These are phyloP conservation scores for Antennarius striatus DNA, from an alignment of 2,113 vertebrate genomes.

Conservation along the genomic window DNA sequence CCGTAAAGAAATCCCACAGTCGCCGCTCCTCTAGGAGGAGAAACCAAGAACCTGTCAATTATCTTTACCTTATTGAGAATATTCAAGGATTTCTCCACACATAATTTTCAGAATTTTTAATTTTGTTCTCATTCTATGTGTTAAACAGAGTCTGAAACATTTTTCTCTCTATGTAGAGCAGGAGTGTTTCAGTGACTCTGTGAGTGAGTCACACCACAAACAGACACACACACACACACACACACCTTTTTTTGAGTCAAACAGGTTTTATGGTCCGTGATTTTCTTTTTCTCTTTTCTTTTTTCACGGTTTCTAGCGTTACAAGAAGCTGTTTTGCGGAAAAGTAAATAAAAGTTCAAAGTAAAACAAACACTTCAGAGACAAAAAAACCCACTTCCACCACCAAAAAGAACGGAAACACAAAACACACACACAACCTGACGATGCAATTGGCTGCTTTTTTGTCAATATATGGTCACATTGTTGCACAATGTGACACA, in stretches of 20 bases:
- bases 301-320: constrained; percentile 2
- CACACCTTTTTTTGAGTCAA: constrained; percentile 46
- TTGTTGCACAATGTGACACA: background rate
- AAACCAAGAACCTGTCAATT: no score
- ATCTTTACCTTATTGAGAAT: no score
- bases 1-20: no score
- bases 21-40: no score
- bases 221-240: constrained; percentile 51
- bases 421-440: background rate
- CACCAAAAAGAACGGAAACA: background rate
- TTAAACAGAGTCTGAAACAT: background rate
- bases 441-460: background rate
- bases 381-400: no score
- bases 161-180: constrained; percentile 3
- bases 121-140: no score
- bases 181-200: constrained; percentile 10
- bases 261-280: background rate
- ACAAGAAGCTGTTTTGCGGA: background rate
- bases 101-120: no score
- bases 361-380: background rate
- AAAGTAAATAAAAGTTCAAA: background rate
- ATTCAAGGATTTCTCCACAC: no score
- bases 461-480: background rate
- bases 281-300: background rate
- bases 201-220: constrained; percentile 42